Base-by-base conservation (phyloP, 37 sponge, comb jelly and placozoan genomes). In the Aplysina aerophoba region DNA sequence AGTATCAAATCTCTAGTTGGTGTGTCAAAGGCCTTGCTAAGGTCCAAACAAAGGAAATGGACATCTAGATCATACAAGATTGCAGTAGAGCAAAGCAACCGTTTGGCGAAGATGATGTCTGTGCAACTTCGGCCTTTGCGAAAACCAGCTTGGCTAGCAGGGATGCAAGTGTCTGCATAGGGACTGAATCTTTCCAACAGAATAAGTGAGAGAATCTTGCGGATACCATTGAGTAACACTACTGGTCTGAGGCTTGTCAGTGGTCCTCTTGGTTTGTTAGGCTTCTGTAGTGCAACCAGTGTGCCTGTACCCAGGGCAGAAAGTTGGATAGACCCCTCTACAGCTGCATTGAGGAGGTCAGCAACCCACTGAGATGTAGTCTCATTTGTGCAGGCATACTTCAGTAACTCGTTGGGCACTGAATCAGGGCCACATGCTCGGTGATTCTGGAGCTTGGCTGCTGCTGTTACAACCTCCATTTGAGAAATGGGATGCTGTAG, bases 1-100 rank as follows among this genome's bases (percentile, higher is more conserved):
- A 71, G 73, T 11, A 71, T 4, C 37, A 6, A 5, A 21, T 4
- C 73, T 35, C 73, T 71, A 31, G 73, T 36, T 36, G 73, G 73
- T 71, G 73, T 71, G 73, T 71, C 73, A 71, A 71, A 71, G 73
- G 73, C 35, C 37, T 17, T 28, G 2, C 36, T 36, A 5, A 71
- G 73, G 37, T 71, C 73, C 28, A 71, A 11, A 33, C 73, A 71
- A 3, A 71, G 73, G 73, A 71, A 71, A 12, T 71, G 35, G 1
- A 71, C 21, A 31, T 27, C 35, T 21, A 71, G 4, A 33, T 71
- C 11, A 19, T 28, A 36, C 31, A 71, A 5, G 36, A 71, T 36
- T 20, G 73, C 73, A 19, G 37, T 35, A 13, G 28, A 67, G 69
- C 69, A 67, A 27, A 67, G 22, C 27, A 67, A 27, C 19, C 69